phyloP scores from a whole-genome alignment of 2,888 invertebrate genomes.

The Eledone cirrhosa region DNA sequence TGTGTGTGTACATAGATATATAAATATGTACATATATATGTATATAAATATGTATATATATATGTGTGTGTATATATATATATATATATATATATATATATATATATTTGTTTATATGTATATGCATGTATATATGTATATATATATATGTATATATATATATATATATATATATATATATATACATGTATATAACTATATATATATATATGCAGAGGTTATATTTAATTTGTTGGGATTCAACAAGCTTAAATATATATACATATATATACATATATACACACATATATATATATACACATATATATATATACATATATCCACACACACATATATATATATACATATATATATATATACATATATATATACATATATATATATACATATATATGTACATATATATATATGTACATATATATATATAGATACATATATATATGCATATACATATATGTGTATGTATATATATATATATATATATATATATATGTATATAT shows the following conservation, averaged over 20 bases:
- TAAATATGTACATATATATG: neutral
- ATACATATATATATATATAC: neutral
- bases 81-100: neutral
- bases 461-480: neutral
- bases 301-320: conserved; percentile 2
- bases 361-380: neutral
- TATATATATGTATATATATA: conserved; percentile 6
- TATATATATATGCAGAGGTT: no score
- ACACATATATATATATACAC: neutral
- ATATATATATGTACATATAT: neutral
- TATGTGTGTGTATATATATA: neutral
- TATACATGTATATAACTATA: no score
- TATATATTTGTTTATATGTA: neutral
- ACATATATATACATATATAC: neutral
- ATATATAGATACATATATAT: neutral
- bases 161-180: neutral
- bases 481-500: no score
- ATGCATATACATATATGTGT: neutral
- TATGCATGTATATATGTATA: neutral
- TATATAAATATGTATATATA: neutral
- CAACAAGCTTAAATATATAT: neutral
- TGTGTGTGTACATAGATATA: neutral
- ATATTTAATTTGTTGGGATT: no score
- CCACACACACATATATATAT: neutral
- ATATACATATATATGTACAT: neutral